Base-by-base conservation (phyloP, 2,113 vertebrate genomes). In the Trichomycterus rosablanca region DNA sequence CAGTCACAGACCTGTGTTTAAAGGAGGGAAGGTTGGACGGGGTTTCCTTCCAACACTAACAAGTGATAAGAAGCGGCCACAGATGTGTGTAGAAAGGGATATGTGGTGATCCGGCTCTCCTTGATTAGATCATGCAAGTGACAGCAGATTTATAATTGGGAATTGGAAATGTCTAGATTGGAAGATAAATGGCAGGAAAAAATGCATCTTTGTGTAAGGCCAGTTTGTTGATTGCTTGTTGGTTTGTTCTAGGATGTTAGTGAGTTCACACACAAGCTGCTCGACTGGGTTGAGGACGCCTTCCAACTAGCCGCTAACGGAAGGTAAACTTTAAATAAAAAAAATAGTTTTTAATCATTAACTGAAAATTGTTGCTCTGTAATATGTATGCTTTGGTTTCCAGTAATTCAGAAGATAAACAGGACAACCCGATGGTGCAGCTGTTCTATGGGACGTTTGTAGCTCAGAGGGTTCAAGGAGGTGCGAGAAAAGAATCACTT, bases 221-320 rank as follows among this genome's bases (percentile, higher is more conserved):
- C 26, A 30, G 7, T 30, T 30, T 30, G 3, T 30, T 30, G 3
- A 3, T 30, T 30, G 26, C 26, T 12, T n/a, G 28, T 10, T 30
- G 35, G 49, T 71, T 79, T 76, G 3, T 45, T 90, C 83, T 85
- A 99, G 94, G 95, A 98, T 66, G 94, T 99, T 75, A 97, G 95
- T 72, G 96, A 99, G 70, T 96, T 99, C 71, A 96, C 95, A 0
- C 96, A 99, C 83, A 98, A 97, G 62, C 90, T 99, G 4, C 89
- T 98, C 55, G 95, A 98, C 74, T 97, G 96, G 96, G 82, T 99
- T 2, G 96, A 99, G 65, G 96, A 97, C 0, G 91, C 94, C 0
- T 98, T 98, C 83, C 94, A 98, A 79, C 82, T 94, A 5, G 78
- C 92, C n/a, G 91, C 93, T 48, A 89, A 84, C n/a, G 85, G 77